Conservation (phyloP, 92 coral and sea anemone genomes). For the Plumapathes pennacea region DNA sequence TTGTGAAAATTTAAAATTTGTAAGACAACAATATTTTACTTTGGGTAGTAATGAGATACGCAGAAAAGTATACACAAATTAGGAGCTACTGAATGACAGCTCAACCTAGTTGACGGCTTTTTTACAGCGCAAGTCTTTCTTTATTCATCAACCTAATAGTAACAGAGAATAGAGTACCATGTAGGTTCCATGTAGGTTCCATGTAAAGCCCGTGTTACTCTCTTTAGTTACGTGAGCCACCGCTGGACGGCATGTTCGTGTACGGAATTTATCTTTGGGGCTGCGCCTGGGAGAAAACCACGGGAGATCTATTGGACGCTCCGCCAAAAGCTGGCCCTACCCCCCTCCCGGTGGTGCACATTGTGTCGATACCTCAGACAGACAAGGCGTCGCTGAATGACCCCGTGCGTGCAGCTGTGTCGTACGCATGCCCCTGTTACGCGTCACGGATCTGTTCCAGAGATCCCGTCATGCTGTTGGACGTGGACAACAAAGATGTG, state of each 20-base stretch:
- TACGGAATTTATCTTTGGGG: conserved; percentile 99
- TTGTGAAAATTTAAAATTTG: too few species aligned
- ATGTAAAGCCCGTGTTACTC: too few species aligned
- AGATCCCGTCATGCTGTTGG: conserved; percentile 90
- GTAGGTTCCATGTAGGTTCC: too few species aligned
- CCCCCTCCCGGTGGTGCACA: conserved; percentile 95
- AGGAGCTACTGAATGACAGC: too few species aligned
- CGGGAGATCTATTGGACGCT: conserved; percentile 98
- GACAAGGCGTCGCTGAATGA: conserved; percentile 84
- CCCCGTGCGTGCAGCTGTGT: conserved; percentile 87
- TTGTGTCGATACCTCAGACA: conserved; percentile 84
- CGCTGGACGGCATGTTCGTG: conserved; percentile 94
- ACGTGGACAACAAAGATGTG: conserved; percentile 91
- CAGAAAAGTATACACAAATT: too few species aligned
- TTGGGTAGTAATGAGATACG: too few species aligned
- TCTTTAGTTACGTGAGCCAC: conserved; percentile 89
- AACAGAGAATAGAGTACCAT: too few species aligned
- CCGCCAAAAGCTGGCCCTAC: conserved; percentile 97
- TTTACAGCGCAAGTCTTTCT: neutral
- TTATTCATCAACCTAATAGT: neutral
- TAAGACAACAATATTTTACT: too few species aligned
- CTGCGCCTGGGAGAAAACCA: conserved; percentile 99
- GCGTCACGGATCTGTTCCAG: conserved; percentile 84
- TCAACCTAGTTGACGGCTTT: too few species aligned
- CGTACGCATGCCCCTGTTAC: conserved; percentile 95